Conservation (phyloP, 1,140 invertebrate genomes). For the Drosophila nasuta region DNA sequence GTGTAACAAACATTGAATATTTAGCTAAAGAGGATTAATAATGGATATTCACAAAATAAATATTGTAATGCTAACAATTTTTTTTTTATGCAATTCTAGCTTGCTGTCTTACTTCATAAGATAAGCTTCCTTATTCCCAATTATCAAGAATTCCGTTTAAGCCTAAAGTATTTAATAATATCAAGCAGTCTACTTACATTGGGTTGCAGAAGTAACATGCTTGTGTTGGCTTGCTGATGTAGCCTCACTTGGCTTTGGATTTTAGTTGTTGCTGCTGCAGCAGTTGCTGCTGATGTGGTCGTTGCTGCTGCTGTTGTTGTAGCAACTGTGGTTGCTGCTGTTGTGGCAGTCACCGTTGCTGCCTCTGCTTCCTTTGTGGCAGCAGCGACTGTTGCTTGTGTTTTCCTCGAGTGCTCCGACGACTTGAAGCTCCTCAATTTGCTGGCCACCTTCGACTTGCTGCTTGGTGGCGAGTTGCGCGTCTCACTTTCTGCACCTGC, state of each 20-base stretch:
- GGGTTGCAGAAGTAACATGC: constrained; percentile 85
- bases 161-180: no score
- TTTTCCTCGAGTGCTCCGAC: constrained; percentile 39
- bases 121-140: no score
- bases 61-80: no score
- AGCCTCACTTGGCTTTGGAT: constrained; percentile 70
- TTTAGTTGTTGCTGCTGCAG: constrained; percentile 50
- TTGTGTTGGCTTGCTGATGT: constrained; percentile 75
- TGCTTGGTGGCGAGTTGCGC: constrained; percentile 39
- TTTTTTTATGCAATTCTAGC: no score
- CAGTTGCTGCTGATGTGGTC: constrained; percentile 42
- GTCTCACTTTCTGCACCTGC: constrained; percentile 66
- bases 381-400: constrained; percentile 18
- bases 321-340: constrained; percentile 29
- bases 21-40: no score
- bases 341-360: constrained; percentile 19
- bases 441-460: constrained; percentile 26
- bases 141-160: no score
- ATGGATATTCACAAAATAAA: no score
- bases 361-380: constrained; percentile 20
- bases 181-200: constrained; percentile 70
- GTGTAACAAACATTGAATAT: no score
- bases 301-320: constrained; percentile 25
- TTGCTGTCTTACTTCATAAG: no score
- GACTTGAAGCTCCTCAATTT: constrained; percentile 56